Evolutionary conservation across 1,140 invertebrate species (phyloP), one percentile per base, ranked within the genome.

Genomic region (Anthonomus grandis): DNA sequence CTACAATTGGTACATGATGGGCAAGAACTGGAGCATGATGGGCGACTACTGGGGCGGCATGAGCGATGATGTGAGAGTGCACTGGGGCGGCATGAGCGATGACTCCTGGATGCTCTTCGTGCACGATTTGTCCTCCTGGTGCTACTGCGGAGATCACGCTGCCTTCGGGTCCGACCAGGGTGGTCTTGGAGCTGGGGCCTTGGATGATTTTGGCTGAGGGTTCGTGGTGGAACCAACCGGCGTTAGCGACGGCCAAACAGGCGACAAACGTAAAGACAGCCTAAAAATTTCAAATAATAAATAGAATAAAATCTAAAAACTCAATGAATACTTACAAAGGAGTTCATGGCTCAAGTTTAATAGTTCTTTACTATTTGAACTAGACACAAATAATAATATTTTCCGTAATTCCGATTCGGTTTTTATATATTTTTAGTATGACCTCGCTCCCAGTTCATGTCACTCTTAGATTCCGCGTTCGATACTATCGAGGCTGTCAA

Each of bases 111-210:
- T 56, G 54, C 9, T 64, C 57, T 46, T 63, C 60, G 24, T 61
- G 46, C 17, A 66, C 41, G 22, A 66, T 56, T 18, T 41, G 34
- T 18, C 64, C 64, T 27, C 64, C 64, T 50, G 57, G 59, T 18
- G 54, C 44, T n/a, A n/a, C n/a, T n/a, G n/a, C n/a, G n/a, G n/a
- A n/a, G n/a, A n/a, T n/a, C n/a, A n/a, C n/a, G n/a, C n/a, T n/a
- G n/a, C n/a, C n/a, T n/a, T n/a, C n/a, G 10, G 57, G 57, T 19
- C 64, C 64, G 27, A 64, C 55, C 12, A 66, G 37, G 13, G 59
- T 64, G 24, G 64, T 45, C 25, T 54, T 62, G 47, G 47, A 46
- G 54, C 63, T 64, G 9, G 64, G 64, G 55, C 63, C 64, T 59
- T 66, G 64, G 17, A 66, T 8, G 27, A 64, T 53, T 25, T 52